Percentiles rank a stretch among this genome's conserved stretches.
Conservation (phyloP, 1,140 invertebrate genomes). For the Ips nitidus region DNA sequence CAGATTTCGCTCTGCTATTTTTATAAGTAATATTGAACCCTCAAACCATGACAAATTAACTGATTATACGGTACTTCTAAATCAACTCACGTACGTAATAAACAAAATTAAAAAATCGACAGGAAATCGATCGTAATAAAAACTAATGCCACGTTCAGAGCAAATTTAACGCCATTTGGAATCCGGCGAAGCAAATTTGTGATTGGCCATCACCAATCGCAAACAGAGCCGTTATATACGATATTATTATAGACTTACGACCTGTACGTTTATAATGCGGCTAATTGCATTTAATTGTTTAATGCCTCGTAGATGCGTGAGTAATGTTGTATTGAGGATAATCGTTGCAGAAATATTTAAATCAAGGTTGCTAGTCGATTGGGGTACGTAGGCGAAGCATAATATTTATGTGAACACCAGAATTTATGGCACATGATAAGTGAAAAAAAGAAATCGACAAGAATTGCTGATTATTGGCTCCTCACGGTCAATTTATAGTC, state of each 20-base stretch:
- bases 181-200: not conserved
- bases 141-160: not conserved
- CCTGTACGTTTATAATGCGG: not conserved
- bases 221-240: too few species aligned
- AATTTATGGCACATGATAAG: too few species aligned
- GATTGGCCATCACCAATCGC: not conserved
- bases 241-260: not conserved
- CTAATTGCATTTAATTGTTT: not conserved
- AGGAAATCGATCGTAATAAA: conserved; percentile 1
- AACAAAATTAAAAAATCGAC: not conserved
- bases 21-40: too few species aligned
- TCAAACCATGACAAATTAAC: too few species aligned
- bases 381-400: too few species aligned
- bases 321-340: not conserved
- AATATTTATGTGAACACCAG: not conserved
- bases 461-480: too few species aligned
- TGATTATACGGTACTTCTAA: too few species aligned
- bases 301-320: not conserved
- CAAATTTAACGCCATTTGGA: conserved; percentile 2
- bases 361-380: not conserved
- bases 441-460: too few species aligned
- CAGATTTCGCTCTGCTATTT: too few species aligned
- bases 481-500: too few species aligned
- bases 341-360: not conserved
- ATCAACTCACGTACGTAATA: too few species aligned